A percentile compares a stretch with the other conserved stretches of the same genome.
Conservation (phyloP, 2,113 vertebrate genomes). For the Varanus komodoensis region DNA sequence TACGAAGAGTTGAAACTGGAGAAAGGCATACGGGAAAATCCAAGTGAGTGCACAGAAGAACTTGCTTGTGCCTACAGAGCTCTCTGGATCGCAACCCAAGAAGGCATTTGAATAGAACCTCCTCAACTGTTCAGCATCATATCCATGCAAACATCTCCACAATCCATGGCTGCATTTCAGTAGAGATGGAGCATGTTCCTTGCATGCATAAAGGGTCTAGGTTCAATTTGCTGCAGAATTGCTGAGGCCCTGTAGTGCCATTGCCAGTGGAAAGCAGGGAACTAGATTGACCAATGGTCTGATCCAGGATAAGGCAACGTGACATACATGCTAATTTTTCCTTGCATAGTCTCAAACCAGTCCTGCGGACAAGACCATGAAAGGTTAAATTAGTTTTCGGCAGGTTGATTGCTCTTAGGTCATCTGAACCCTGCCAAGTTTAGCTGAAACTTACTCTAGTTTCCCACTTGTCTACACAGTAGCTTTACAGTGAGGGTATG, state of each 20-base stretch:
- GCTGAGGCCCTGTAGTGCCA: background rate
- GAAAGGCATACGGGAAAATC: background rate
- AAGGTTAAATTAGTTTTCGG: background rate
- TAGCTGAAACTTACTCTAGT: background rate
- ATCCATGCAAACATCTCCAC: background rate
- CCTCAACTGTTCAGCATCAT: background rate
- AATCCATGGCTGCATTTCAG: background rate
- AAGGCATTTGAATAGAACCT: background rate
- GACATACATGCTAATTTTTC: background rate
- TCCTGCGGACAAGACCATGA: background rate
- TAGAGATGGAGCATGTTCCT: background rate
- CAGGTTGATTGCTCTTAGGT: background rate
- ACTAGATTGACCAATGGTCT: background rate
- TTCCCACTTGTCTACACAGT: too few species aligned
- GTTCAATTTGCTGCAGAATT: background rate
- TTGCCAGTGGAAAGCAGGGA: background rate
- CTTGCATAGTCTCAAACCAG: background rate
- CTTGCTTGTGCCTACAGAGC: background rate
- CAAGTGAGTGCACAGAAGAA: background rate
- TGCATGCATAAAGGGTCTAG: background rate
- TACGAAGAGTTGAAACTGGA: background rate
- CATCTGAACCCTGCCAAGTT: background rate
- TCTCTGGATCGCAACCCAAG: background rate
- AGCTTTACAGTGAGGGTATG: background rate
- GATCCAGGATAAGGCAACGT: background rate